Percentiles rank a stretch among this genome's conserved stretches.
phyloP scores from a whole-genome alignment of 2,888 invertebrate genomes.

The Drosophila colorata region DNA sequence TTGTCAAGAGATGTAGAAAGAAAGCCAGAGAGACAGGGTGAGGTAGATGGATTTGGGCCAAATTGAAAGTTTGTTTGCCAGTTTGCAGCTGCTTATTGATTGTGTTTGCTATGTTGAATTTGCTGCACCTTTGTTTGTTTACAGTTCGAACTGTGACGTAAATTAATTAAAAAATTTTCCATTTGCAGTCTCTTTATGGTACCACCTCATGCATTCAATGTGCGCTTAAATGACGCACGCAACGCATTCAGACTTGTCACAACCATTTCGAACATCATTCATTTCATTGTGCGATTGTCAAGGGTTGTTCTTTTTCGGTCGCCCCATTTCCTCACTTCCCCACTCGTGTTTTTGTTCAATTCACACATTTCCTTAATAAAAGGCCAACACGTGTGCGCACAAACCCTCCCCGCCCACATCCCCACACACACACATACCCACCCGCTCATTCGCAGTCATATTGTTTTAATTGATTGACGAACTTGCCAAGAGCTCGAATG shows the following conservation, averaged over 20 bases:
- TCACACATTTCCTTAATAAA: constrained; percentile 40
- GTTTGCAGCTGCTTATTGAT: constrained; percentile 38
- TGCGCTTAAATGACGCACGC: constrained; percentile 53
- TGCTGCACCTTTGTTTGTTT: constrained; percentile 45
- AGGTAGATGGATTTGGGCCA: constrained; percentile 5
- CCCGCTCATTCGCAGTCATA: constrained; percentile 25
- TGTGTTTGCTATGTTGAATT: constrained; percentile 35
- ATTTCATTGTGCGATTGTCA: constrained; percentile 32
- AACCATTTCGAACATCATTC: constrained; percentile 27
- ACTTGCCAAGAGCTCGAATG: constrained; percentile 28
- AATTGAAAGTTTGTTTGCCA: constrained; percentile 32
- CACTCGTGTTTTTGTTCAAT: constrained; percentile 2
- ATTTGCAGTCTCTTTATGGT: constrained; percentile 1
- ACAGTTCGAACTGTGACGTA: constrained; percentile 39
- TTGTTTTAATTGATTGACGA: constrained; percentile 64
- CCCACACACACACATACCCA: background rate
- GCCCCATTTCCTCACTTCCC: background rate
- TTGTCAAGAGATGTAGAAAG: constrained; percentile 18
- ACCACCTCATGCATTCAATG: constrained; percentile 19
- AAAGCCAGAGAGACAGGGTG: no score
- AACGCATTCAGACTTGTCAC: constrained; percentile 25
- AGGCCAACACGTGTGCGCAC: constrained; percentile 19
- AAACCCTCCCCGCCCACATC: background rate
- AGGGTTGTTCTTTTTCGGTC: constrained; percentile 20
- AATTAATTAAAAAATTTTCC: constrained; percentile 55